phyloP scores from a whole-genome alignment of 1,140 invertebrate genomes.

The Ips nitidus region DNA sequence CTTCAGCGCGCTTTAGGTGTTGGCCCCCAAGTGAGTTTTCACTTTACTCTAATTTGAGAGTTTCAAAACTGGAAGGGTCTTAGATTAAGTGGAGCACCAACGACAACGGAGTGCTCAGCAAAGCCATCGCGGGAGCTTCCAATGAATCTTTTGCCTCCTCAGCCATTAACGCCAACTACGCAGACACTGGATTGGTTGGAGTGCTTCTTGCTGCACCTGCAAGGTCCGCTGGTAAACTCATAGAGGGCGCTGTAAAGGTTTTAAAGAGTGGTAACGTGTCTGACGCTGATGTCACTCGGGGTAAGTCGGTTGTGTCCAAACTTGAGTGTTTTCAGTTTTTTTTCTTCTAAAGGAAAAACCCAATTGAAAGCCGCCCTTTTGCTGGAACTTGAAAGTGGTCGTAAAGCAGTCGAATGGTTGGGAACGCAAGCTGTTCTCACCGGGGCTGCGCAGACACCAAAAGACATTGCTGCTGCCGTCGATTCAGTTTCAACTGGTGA shows the following conservation, averaged over 20 bases:
- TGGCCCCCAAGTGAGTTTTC: conserved; percentile 67
- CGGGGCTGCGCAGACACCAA: conserved; percentile 56
- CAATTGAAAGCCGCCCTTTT: conserved; percentile 71
- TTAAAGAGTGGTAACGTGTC: conserved; percentile 60
- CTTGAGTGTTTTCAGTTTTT: neutral
- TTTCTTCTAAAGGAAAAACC: conserved; percentile 57
- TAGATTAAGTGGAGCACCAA: conserved; percentile 39
- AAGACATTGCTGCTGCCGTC: conserved; percentile 62
- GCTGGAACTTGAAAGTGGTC: conserved; percentile 61
- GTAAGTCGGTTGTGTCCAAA: conserved; percentile 46
- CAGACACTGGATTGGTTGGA: conserved; percentile 85
- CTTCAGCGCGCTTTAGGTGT: conserved; percentile 70
- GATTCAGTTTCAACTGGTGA: conserved; percentile 70
- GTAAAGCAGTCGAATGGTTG: conserved; percentile 63
- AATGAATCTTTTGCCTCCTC: conserved; percentile 60
- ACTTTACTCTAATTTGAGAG: too few species aligned
- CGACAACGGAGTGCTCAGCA: conserved; percentile 57
- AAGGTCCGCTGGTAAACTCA: conserved; percentile 64
- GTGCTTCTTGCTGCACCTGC: conserved; percentile 68
- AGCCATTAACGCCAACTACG: conserved; percentile 76
- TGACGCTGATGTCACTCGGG: conserved; percentile 67
- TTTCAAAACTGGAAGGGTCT: too few species aligned
- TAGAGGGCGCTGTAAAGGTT: conserved; percentile 61
- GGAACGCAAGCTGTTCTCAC: conserved; percentile 67
- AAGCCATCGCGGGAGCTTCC: conserved; percentile 60